Percentiles rank a stretch among this genome's conserved stretches.
phyloP scores from a whole-genome alignment of 2,888 invertebrate genomes.

The Sericinus montela region DNA sequence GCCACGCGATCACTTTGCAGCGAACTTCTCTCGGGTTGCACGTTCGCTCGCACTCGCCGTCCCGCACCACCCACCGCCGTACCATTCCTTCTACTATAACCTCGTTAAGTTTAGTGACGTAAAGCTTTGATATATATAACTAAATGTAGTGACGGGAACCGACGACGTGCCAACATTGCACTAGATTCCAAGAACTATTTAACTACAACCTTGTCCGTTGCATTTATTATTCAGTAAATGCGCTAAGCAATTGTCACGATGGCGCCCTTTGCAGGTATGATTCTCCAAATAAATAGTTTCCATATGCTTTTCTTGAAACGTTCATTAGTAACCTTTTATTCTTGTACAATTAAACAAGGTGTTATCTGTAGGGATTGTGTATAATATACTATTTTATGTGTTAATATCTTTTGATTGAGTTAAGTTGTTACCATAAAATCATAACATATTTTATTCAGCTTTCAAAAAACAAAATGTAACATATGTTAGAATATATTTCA shows the following conservation, averaged over 20 bases:
- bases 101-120: constrained; percentile 62
- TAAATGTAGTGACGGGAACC: constrained; percentile 40
- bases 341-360: background rate
- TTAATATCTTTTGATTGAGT: too few relatives aligned
- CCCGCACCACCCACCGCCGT: constrained; percentile 31
- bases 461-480: too few relatives aligned
- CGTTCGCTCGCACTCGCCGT: constrained; percentile 43
- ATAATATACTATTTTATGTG: too few relatives aligned
- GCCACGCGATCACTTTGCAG: constrained; percentile 70
- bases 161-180: constrained; percentile 38
- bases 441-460: too few relatives aligned
- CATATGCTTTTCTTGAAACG: background rate
- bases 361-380: too few relatives aligned
- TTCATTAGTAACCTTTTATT: too few relatives aligned
- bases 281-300: constrained; percentile 31
- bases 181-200: constrained; percentile 36
- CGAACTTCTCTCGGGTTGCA: constrained; percentile 58
- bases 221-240: constrained; percentile 75
- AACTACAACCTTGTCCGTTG: constrained; percentile 61
- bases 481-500: too few relatives aligned
- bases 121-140: constrained; percentile 44
- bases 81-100: constrained; percentile 49
- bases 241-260: constrained; percentile 67
- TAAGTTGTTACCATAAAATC: too few relatives aligned
- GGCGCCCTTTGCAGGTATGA: constrained; percentile 70